Evolutionary conservation across 2,113 vertebrate species (phyloP), one percentile per base, ranked within the genome.

Genomic region (Lycaon pictus): DNA sequence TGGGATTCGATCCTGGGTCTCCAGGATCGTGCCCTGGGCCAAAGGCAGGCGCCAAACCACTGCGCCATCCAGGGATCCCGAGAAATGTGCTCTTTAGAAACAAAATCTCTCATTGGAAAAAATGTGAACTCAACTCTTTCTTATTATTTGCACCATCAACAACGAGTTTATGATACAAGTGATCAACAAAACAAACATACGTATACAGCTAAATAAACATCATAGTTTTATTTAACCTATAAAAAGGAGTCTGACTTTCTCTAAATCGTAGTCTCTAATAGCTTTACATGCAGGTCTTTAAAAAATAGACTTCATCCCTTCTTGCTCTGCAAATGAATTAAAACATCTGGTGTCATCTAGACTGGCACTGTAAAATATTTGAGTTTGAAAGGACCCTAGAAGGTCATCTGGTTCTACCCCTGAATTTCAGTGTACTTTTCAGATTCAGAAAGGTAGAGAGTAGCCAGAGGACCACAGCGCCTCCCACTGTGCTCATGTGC

Each of bases 21-120:
- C 37, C 37, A 37, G 37, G 37, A 37, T 37, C 37, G 37, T 37
- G 37, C 37, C 37, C 37, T 37, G 37, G 37, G 37, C 37, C 37
- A 37, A 37, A 37, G 37, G 37, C 37, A 37, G 37, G 37, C 37
- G 3, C 37, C 37, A 37, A 37, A 37, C 37, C 37, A 3, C 37
- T 37, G 37, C 37, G 37, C 37, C 37, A 37, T 3, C 37, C 37
- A 37, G 37, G 37, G 37, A 37, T 37, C 37, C 37, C 37, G 94
- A 93, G 20, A 22, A 93, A 81, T 55, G 9, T 15, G 0, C 87
- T 92, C 58, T 87, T 88, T 69, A 90, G 23, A 90, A 97, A 69
- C 22, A 94, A 69, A 86, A 51, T 95, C n/a, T 94, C 74, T 88
- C 29, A 12, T 53, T 43, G n/a, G 27, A 55, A 93, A 92, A 51